Evolutionary conservation across 2,113 vertebrate genomes (phyloP), one percentile per base, ranked within the genome.

Genomic region (Ceuthmochares aereus): DNA sequence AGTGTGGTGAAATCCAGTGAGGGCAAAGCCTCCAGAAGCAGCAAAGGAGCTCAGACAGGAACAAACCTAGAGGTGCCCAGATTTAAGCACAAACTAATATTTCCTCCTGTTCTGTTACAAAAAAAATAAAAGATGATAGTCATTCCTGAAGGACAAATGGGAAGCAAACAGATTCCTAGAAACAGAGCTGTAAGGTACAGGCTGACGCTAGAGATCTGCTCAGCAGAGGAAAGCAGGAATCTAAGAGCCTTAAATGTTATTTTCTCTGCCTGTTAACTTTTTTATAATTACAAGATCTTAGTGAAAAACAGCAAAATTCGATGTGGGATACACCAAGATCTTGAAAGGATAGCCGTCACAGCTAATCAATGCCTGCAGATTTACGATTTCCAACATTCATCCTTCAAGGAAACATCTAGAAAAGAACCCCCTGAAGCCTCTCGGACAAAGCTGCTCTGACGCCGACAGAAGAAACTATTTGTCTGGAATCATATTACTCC

Each of bases 371-470:
- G 49, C 32, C 34, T 23, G 6, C 27, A 3, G 20, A 26, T 36
- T 63, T 36, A 25, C 17, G 29, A 26, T 45, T 55, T 34, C 12
- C 72, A 43, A 60, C 15, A 64, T 43, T 40, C 76, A 22, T 12
- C 72, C 29, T 58, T 19, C 52, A 6, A 16, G 51, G 92, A 94
- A 95, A 20, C 72, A 60, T 95, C 94, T 34, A 89, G 94, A 94
- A 93, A 47, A 70, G 25, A 73, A 32, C 9, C 56, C 36, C 15
- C 22, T 9, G 64, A 64, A 64, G 55, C 66, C 43, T 5, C 34
- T 8, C 37, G 88, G 91, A 82, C 72, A 78, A 89, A 91, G 81
- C 84, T 76, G 1, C 75, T 45, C 67, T 22, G 12, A 23, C 20
- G 49, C 42, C 12, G 75, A 10, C 68, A 58, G 49, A 63, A 43